phyloP scores from a whole-genome alignment of 2,113 vertebrate species.

The Rhinolophus ferrumequinum region DNA sequence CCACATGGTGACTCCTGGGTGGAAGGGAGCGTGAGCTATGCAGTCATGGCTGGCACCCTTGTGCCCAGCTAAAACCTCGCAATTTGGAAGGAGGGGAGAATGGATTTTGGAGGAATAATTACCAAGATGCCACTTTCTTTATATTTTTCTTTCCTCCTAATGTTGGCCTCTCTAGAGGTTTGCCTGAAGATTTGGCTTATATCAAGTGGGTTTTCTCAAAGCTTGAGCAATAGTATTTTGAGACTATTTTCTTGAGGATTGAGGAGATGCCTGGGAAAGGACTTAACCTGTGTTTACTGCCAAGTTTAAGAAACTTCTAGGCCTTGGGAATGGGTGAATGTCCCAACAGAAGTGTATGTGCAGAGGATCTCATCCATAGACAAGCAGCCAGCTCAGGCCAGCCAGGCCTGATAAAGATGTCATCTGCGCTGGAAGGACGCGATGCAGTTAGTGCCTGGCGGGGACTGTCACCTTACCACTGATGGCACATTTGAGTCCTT shows the following conservation, averaged over 20 bases:
- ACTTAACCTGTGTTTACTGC: neutral
- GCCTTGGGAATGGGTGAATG: neutral
- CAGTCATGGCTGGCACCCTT: neutral
- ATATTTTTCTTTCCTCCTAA: neutral
- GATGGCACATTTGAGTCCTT: neutral
- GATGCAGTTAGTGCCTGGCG: fast-evolving
- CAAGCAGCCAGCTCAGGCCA: neutral
- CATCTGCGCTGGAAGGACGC: neutral
- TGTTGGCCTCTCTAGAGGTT: neutral
- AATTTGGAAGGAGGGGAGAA: neutral
- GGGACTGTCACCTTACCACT: too few species aligned
- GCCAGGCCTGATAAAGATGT: fast-evolving
- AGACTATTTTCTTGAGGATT: neutral
- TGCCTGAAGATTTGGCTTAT: neutral
- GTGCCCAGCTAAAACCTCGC: neutral
- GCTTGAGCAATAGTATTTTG: neutral
- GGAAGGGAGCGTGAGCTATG: neutral
- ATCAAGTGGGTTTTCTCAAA: neutral
- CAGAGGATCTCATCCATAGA: neutral
- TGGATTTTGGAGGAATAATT: neutral
- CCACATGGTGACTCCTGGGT: neutral
- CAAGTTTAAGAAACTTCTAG: neutral
- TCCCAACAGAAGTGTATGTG: neutral
- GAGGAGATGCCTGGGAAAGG: neutral
- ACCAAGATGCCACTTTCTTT: neutral